These are phyloP conservation scores for Echiichthys vipera DNA, from an alignment of 2,797 vertebrate species.

Conservation along the genomic window DNA sequence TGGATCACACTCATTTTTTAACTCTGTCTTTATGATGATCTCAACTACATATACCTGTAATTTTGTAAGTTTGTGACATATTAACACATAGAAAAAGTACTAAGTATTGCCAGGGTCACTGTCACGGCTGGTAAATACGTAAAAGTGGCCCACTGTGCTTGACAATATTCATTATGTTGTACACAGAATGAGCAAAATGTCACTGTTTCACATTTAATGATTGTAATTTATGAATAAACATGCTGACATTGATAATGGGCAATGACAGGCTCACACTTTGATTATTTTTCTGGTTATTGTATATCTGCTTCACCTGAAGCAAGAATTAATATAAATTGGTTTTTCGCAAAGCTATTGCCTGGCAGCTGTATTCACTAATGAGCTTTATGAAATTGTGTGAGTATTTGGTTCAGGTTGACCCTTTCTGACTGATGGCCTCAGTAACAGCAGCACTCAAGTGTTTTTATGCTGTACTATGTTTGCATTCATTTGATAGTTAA, in stretches of 20 bases:
- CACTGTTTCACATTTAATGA: constrained; percentile 1
- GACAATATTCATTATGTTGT: background rate
- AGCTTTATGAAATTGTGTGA: constrained; percentile 19
- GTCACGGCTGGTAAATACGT: background rate
- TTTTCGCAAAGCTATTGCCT: constrained; percentile 28
- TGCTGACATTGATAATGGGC: constrained; percentile 58
- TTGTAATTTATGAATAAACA: constrained; percentile 42
- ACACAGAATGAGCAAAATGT: background rate
- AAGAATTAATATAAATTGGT: constrained; percentile 52
- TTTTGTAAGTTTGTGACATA: no score
- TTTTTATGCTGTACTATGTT: background rate
- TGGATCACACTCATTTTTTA: no score
- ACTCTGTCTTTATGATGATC: no score
- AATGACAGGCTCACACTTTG: constrained; percentile 52
- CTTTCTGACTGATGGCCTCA: constrained; percentile 1
- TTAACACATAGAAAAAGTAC: no score
- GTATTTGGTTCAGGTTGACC: constrained; percentile 1
- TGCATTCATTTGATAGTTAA: background rate
- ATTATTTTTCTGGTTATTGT: constrained; percentile 45
- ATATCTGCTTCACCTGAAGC: constrained; percentile 52
- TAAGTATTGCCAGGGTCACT: no score
- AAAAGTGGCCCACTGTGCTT: background rate
- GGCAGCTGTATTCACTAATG: constrained; percentile 36
- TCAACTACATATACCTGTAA: no score
- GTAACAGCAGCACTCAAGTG: background rate